Evolutionary conservation across 1,140 invertebrate genomes (phyloP).

Genomic region (Neodiprion fabricii): DNA sequence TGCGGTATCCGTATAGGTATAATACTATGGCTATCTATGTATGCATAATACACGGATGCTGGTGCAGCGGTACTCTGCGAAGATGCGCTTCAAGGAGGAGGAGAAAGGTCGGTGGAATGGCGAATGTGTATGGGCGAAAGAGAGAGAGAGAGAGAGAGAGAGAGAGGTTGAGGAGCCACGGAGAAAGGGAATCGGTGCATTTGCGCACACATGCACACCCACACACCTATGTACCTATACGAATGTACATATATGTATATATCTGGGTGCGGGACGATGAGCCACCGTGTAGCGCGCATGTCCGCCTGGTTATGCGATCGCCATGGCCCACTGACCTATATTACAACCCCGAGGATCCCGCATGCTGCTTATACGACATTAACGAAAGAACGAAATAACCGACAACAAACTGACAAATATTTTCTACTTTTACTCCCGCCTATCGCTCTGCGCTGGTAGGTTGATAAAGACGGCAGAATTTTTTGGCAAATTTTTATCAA

Average conservation of each 20-base stretch:
- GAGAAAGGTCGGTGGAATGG: neutral
- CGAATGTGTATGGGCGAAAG: conserved; percentile 10
- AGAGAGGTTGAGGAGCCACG: neutral
- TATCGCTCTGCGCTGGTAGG: too few relatives aligned
- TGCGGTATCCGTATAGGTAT: neutral
- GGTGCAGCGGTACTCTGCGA: neutral
- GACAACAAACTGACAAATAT: neutral
- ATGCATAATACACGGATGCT: too few relatives aligned
- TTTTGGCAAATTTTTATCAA: too few relatives aligned
- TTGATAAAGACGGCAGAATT: too few relatives aligned
- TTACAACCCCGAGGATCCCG: conserved; percentile 55
- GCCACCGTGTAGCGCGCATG: conserved; percentile 50
- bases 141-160: neutral
- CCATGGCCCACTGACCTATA: conserved; percentile 64
- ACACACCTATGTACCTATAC: too few relatives aligned
- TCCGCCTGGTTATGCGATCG: conserved; percentile 57
- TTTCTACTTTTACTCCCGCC: too few relatives aligned
- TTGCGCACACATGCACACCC: too few relatives aligned
- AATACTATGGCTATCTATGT: too few relatives aligned
- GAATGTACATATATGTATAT: neutral
- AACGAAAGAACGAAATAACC: neutral
- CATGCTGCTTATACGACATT: conserved; percentile 30
- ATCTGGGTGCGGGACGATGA: conserved; percentile 26
- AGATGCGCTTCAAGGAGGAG: neutral
- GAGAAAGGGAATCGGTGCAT: neutral